Evolutionary conservation across 2,888 invertebrate genomes (phyloP).

Genomic region (Artemia sinica): DNA sequence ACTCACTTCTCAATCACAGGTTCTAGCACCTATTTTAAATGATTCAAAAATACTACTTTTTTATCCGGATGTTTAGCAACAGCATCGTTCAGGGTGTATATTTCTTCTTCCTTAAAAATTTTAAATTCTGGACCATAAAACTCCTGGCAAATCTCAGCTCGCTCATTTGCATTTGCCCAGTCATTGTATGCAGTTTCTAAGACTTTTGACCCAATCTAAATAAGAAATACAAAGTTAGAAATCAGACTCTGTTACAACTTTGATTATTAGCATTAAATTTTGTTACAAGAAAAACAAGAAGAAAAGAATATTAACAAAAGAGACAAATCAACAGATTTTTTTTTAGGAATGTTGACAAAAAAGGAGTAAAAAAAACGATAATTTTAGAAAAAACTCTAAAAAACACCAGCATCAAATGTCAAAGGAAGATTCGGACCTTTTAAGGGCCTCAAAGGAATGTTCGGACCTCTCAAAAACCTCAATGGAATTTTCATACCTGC

Average conservation of each 20-base stretch:
- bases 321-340: neutral
- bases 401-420: too few species aligned
- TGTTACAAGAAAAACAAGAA: neutral
- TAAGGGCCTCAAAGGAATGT: too few species aligned
- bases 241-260: too few species aligned
- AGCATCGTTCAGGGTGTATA: slow-evolving; percentile 51
- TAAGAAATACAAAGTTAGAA: neutral
- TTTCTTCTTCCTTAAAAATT: slow-evolving; percentile 45
- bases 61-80: slow-evolving; percentile 38
- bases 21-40: slow-evolving; percentile 34
- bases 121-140: slow-evolving; percentile 77
- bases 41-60: slow-evolving; percentile 33
- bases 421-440: too few species aligned
- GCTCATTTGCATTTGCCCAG: slow-evolving; percentile 56
- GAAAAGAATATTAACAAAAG: slow-evolving; percentile 5
- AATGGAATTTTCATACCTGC: too few species aligned
- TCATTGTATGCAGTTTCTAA: slow-evolving; percentile 67
- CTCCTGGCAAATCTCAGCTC: slow-evolving; percentile 63
- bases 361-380: too few species aligned
- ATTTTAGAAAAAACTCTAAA: too few species aligned
- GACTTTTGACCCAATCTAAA: slow-evolving; percentile 48
- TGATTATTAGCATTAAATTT: too few species aligned
- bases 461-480: too few species aligned
- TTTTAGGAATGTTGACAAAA: too few species aligned
- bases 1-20: slow-evolving; percentile 36